These are phyloP conservation scores for Chaetops frenatus DNA, from an alignment of 2,113 vertebrate species.

Conservation along the genomic window DNA sequence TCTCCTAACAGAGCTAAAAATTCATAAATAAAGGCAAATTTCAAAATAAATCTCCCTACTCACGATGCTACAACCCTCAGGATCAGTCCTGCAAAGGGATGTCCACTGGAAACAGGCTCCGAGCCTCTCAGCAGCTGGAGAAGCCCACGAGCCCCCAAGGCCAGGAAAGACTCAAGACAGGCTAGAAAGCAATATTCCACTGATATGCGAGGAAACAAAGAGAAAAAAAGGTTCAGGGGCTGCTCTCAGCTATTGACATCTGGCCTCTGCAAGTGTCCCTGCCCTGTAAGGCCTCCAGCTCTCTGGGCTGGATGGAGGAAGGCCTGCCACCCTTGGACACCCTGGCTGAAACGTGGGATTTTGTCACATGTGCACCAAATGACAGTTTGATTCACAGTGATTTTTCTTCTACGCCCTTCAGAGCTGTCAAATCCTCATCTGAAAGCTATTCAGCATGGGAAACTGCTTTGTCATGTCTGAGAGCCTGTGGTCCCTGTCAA, in stretches of 20 bases:
- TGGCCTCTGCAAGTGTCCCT: neutral
- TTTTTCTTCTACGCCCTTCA: neutral
- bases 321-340: neutral
- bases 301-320: accelerated
- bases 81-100: neutral
- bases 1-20: neutral
- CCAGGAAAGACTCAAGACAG: neutral
- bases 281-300: neutral
- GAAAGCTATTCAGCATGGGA: neutral
- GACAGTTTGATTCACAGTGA: neutral
- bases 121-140: neutral
- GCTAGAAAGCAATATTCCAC: neutral
- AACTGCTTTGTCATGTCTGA: neutral
- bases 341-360: accelerated
- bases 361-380: neutral
- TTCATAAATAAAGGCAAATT: neutral
- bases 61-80: neutral
- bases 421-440: neutral
- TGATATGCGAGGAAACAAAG: neutral
- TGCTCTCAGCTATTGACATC: neutral
- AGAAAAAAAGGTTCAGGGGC: neutral
- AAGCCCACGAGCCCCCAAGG: neutral
- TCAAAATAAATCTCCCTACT: neutral
- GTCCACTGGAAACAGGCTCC: neutral
- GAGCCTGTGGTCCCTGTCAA: neutral